Base-by-base conservation (phyloP, 2,888 invertebrate species). In the Pasiphila rectangulata region DNA sequence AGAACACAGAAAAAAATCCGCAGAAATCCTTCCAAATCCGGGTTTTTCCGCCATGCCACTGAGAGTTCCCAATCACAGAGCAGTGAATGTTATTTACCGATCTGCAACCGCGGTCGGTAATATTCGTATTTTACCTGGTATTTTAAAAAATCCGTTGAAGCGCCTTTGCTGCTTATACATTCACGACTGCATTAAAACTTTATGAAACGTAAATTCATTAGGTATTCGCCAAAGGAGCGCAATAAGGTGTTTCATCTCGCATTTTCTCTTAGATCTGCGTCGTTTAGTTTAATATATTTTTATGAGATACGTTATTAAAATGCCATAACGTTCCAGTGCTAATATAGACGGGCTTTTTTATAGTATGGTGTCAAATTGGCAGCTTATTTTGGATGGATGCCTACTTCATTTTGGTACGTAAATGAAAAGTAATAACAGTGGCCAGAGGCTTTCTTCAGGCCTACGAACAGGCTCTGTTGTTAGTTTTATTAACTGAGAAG, bases 141-240 rank as follows among this genome's bases (percentile, higher is more conserved):
- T 20, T 21, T 35, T 35, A n/a, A 21, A 21, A 35, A 35, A 20
- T 21, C 19, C 19, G 12, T 13, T 16, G 4, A 20, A 35, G 21
- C 21, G 12, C 9, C 32, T 32, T 5, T 25, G 17, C 21, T 43
- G 23, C 35, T 40, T 40, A 40, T 39, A 44, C 40, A 40, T 44
- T 49, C 44, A 44, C 30, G 48, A 24, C 49, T 49, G 44, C 44
- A 49, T 48, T 49, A 44, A 49, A 49, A 49, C 49, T 49, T 49
- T 44, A 49, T 49, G 49, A 44, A 44, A 49, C 49, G 44, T 49
- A 49, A 49, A 49, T 49, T 49, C 44, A 49, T 49, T 48, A 48
- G 24, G 43, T 43, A 49, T 49, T 49, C 44, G 39, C 30, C 24
- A 49, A 49, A 44, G 43, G 43, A 36, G 44, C 36, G 43, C 49